phyloP scores from a whole-genome alignment of 2,888 invertebrate genomes.

The Thelaira solivaga region DNA sequence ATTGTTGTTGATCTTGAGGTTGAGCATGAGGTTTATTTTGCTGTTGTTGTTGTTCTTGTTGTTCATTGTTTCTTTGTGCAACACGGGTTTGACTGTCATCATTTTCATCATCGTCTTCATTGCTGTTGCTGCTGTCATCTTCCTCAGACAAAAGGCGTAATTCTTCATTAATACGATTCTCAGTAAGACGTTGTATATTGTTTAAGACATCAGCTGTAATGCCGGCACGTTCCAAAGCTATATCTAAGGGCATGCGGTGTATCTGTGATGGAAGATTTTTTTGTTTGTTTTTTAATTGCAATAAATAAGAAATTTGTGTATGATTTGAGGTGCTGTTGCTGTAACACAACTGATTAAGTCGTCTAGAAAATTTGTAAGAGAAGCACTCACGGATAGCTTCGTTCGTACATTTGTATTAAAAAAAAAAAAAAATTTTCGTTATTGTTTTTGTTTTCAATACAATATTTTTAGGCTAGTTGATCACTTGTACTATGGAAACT shows the following conservation, averaged over 20 bases:
- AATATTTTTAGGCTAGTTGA: too few relatives aligned
- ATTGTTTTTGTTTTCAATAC: too few relatives aligned
- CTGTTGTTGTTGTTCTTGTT: constrained; percentile 41
- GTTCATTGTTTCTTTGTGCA: constrained; percentile 28
- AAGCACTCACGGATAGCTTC: too few relatives aligned
- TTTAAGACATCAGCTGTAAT: constrained; percentile 77
- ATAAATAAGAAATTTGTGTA: constrained; percentile 38
- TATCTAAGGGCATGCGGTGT: constrained; percentile 75
- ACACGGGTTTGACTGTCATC: constrained; percentile 44
- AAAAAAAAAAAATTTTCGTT: too few relatives aligned
- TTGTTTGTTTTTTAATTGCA: not conserved
- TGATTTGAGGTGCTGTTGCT: too few relatives aligned
- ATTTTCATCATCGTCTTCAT: constrained; percentile 70
- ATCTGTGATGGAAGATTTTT: constrained; percentile 66
- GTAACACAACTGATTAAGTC: too few relatives aligned
- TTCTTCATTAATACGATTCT: constrained; percentile 76
- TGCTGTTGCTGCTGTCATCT: constrained; percentile 66
- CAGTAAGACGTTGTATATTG: constrained; percentile 77
- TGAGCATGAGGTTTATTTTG: constrained; percentile 64
- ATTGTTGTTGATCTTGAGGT: constrained; percentile 68
- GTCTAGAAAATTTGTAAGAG: too few relatives aligned
- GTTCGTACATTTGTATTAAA: too few relatives aligned
- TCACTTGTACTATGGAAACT: too few relatives aligned
- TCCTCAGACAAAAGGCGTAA: constrained; percentile 73
- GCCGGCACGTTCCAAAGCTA: constrained; percentile 76